phyloP scores from a whole-genome alignment of 2,797 vertebrate genomes.

The Epinephelus malabaricus region DNA sequence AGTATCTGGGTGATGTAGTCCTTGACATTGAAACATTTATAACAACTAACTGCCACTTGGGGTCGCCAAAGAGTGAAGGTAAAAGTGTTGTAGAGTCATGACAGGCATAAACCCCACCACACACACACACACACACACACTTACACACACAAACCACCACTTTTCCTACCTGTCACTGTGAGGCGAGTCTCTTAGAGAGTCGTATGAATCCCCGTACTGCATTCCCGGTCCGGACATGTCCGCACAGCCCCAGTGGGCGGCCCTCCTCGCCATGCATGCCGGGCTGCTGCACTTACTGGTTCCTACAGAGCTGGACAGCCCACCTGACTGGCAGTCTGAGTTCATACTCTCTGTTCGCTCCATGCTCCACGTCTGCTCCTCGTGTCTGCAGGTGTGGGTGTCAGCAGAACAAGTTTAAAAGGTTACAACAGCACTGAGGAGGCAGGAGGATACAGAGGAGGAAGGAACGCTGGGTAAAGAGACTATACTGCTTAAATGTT shows the following conservation, averaged over 20 bases:
- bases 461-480: neutral
- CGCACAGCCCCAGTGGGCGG: conserved; percentile 89
- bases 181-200: conserved; percentile 95
- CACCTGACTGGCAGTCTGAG: conserved; percentile 96
- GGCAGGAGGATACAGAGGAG: conserved; percentile 24
- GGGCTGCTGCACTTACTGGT: conserved; percentile 99
- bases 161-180: conserved; percentile 94
- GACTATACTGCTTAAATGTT: neutral
- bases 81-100: conserved; percentile 18
- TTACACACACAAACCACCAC: neutral
- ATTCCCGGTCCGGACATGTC: conserved; percentile 84
- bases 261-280: conserved; percentile 93
- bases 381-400: conserved; percentile 86
- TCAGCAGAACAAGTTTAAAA: conserved; percentile 32
- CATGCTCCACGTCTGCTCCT: conserved; percentile 98
- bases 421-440: conserved; percentile 32
- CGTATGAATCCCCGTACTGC: conserved; percentile 94
- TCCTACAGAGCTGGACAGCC: conserved; percentile 94
- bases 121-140: neutral
- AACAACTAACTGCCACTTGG: conserved; percentile 45
- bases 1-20: conserved; percentile 8
- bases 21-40: neutral
- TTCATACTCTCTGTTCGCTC: conserved; percentile 95
- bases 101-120: neutral
- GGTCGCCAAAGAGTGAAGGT: conserved; percentile 45